Evolutionary conservation across 2,113 vertebrate species (phyloP).

Genomic region (Athene noctua): DNA sequence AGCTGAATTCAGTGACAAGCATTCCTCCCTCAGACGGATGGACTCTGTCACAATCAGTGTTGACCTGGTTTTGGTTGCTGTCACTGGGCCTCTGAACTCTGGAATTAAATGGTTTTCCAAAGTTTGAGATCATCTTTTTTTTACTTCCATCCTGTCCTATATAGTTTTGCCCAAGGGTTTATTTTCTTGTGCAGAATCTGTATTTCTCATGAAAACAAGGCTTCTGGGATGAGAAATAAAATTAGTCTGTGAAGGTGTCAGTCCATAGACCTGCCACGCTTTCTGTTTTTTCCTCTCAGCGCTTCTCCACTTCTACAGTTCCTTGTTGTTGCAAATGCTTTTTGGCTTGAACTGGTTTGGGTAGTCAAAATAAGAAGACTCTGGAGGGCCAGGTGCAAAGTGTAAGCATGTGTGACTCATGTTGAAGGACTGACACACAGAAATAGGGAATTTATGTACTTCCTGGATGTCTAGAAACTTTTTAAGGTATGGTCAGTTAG

Average conservation of each 20-base stretch:
- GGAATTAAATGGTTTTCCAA: not conserved
- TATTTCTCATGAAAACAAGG: not conserved
- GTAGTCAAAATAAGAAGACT: not conserved
- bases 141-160: not conserved
- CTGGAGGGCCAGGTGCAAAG: not conserved
- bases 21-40: not conserved
- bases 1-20: not conserved
- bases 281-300: not conserved
- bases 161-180: not conserved
- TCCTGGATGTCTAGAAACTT: not conserved
- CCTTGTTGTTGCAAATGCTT: not conserved
- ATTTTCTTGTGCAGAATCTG: not conserved
- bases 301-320: not conserved
- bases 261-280: fast-evolving
- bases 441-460: not conserved
- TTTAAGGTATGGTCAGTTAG: not conserved
- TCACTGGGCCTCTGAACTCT: not conserved
- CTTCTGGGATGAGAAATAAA: not conserved
- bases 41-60: not conserved
- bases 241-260: not conserved
- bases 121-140: not conserved
- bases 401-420: fast-evolving
- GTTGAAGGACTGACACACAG: not conserved
- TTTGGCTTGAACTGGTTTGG: not conserved
- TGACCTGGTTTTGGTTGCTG: not conserved